These are phyloP conservation scores for Pavo muticus DNA, from an alignment of 2,113 vertebrate genomes.

Conservation along the genomic window DNA sequence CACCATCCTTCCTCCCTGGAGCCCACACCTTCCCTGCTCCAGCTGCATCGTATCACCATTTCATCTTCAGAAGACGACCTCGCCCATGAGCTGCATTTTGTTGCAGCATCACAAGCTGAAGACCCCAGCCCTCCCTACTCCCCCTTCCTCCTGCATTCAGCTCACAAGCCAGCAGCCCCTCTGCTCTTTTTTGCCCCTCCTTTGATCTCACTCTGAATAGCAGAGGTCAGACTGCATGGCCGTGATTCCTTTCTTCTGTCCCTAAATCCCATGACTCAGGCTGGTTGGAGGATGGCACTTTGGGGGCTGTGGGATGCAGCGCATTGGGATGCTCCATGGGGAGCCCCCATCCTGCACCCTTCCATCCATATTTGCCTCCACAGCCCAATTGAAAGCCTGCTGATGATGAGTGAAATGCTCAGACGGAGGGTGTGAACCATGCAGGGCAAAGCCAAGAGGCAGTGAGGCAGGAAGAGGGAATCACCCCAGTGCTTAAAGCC, in stretches of 20 bases:
- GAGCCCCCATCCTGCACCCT: background rate
- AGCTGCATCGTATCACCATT: accelerated
- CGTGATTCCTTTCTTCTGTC: background rate
- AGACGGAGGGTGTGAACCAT: accelerated
- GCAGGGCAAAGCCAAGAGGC: background rate
- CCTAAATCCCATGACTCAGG: background rate
- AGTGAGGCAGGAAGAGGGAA: background rate
- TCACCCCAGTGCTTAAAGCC: constrained; percentile 31
- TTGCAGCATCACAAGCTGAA: background rate
- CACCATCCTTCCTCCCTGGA: background rate
- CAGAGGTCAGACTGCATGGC: constrained; percentile 22
- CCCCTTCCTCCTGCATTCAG: constrained; percentile 46
- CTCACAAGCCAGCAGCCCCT: background rate
- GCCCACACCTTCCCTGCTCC: background rate
- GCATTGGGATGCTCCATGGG: background rate
- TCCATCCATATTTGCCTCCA: accelerated
- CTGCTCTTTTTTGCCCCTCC: constrained; percentile 26
- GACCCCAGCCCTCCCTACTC: background rate
- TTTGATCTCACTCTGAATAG: constrained; percentile 58
- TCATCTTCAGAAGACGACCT: background rate
- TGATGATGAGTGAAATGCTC: background rate
- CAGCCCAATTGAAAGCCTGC: background rate
- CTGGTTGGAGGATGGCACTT: background rate
- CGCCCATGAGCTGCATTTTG: background rate
- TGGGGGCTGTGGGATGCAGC: background rate